Evolutionary conservation across 2,888 invertebrate species (phyloP).

Genomic region (Sphecodes monilicornis): DNA sequence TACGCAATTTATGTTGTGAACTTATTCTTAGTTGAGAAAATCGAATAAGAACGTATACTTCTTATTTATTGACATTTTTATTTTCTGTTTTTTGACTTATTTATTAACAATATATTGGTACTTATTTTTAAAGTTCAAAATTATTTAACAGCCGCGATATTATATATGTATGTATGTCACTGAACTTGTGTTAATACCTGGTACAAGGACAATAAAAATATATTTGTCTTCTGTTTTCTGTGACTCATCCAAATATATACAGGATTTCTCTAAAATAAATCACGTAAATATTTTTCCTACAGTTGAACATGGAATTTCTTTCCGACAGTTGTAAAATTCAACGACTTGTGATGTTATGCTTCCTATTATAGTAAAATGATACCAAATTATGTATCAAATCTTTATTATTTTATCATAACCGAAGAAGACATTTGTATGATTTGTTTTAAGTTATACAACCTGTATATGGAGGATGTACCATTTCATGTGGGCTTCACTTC

Average conservation of each 20-base stretch:
- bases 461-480: neutral
- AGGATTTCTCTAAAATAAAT: neutral
- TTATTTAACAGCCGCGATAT: too few relatives aligned
- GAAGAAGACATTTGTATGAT: neutral
- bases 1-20: neutral
- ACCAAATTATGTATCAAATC: too few relatives aligned
- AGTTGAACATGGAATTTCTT: too few relatives aligned
- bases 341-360: too few relatives aligned
- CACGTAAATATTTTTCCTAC: neutral
- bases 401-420: neutral
- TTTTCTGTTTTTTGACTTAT: neutral
- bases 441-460: neutral
- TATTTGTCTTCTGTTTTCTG: neutral
- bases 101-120: neutral
- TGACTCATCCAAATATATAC: slow-evolving; percentile 3
- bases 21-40: neutral
- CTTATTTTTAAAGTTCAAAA: too few relatives aligned
- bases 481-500: neutral
- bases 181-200: neutral
- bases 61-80: neutral
- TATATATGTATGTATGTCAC: neutral
- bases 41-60: neutral
- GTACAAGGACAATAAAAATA: neutral
- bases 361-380: too few relatives aligned
- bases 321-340: too few relatives aligned